These are phyloP conservation scores for Lethrus apterus DNA, from an alignment of 1,140 invertebrate species.

Conservation along the genomic window DNA sequence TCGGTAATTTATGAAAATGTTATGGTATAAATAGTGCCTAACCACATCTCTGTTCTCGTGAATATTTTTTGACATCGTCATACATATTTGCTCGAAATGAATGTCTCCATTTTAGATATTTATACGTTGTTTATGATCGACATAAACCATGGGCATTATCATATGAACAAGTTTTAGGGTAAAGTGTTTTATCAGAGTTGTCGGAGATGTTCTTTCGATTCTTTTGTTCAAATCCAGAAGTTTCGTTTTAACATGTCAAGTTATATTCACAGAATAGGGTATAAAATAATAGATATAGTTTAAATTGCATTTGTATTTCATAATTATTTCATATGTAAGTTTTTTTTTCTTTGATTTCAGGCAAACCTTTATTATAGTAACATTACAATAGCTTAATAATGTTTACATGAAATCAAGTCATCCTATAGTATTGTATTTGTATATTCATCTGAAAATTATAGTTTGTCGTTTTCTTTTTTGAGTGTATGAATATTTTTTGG, in stretches of 20 bases:
- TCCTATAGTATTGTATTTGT: slow-evolving; percentile 28
- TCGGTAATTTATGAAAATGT: slow-evolving; percentile 15
- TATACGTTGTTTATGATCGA: slow-evolving; percentile 16
- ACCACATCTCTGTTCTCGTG: slow-evolving; percentile 17
- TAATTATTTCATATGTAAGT: slow-evolving; percentile 23
- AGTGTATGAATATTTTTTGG: slow-evolving; percentile 24
- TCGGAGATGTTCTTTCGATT: slow-evolving; percentile 14
- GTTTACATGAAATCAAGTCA: slow-evolving; percentile 33
- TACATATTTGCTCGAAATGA: slow-evolving; percentile 6
- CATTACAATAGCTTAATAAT: slow-evolving; percentile 22
- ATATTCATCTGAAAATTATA: slow-evolving; percentile 30
- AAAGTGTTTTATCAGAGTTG: slow-evolving; percentile 5
- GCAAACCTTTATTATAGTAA: slow-evolving; percentile 22
- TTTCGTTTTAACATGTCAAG: not conserved
- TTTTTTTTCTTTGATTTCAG: slow-evolving; percentile 22
- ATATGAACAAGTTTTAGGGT: slow-evolving; percentile 19
- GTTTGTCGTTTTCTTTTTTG: slow-evolving; percentile 26
- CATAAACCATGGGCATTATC: slow-evolving; percentile 22
- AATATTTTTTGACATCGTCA: slow-evolving; percentile 6
- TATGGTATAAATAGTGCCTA: slow-evolving; percentile 30
- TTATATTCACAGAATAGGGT: too few relatives aligned
- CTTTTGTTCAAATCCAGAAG: not conserved
- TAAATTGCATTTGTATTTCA: slow-evolving; percentile 29
- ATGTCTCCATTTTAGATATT: slow-evolving; percentile 16
- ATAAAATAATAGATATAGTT: slow-evolving; percentile 31